Evolutionary conservation across 2,888 invertebrate genomes (phyloP).

Genomic region (Unio pictorum): DNA sequence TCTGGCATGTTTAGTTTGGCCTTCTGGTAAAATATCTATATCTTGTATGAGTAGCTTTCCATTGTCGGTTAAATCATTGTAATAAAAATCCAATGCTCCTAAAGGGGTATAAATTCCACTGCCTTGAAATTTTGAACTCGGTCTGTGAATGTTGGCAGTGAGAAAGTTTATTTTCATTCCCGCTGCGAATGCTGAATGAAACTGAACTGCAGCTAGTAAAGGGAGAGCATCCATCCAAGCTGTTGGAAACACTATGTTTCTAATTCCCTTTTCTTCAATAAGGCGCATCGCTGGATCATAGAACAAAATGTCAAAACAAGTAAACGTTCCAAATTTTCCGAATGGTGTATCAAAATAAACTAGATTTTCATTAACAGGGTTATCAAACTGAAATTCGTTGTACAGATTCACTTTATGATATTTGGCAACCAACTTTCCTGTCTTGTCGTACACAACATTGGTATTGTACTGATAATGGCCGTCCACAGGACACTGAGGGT

Average conservation of each 20-base stretch:
- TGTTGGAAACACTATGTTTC: slow-evolving; percentile 66
- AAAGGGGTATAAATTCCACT: slow-evolving; percentile 80
- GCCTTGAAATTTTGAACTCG: slow-evolving; percentile 75
- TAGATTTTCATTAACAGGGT: slow-evolving; percentile 31
- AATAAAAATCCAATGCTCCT: slow-evolving; percentile 38
- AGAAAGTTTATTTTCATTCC: slow-evolving; percentile 79
- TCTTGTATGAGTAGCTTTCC: slow-evolving; percentile 39
- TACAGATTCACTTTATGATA: slow-evolving; percentile 75
- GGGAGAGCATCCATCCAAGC: slow-evolving; percentile 89
- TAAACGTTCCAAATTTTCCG: slow-evolving; percentile 78
- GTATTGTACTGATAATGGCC: slow-evolving; percentile 78
- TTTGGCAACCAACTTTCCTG: slow-evolving; percentile 81
- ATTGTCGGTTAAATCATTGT: slow-evolving; percentile 16
- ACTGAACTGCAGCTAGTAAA: slow-evolving; percentile 55
- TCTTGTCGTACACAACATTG: slow-evolving; percentile 83
- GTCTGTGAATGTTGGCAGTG: slow-evolving; percentile 81
- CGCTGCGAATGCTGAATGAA: slow-evolving; percentile 82
- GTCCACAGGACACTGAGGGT: slow-evolving; percentile 43
- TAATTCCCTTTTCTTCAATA: slow-evolving; percentile 72
- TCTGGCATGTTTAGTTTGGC: background rate
- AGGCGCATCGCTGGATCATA: slow-evolving; percentile 79
- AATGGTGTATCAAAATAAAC: slow-evolving; percentile 54
- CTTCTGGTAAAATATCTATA: slow-evolving; percentile 11
- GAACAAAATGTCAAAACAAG: slow-evolving; percentile 88
- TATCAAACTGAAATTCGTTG: slow-evolving; percentile 72